phyloP scores from a whole-genome alignment of 2,113 vertebrate genomes.

The Martes martes region DNA sequence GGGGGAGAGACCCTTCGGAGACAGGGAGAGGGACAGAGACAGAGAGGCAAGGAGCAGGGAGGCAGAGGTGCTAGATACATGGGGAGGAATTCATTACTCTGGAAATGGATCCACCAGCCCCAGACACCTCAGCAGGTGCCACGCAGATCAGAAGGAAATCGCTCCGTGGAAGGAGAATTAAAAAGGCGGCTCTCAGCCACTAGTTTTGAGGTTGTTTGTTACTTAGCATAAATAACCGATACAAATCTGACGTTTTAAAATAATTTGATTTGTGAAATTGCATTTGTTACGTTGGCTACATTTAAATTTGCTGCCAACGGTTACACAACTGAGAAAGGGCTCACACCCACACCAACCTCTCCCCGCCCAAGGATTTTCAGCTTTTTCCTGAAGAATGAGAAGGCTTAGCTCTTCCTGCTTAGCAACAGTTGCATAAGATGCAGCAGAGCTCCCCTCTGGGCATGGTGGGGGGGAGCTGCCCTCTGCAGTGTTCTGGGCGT shows the following conservation, averaged over 20 bases:
- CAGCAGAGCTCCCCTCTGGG: neutral
- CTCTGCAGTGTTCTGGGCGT: fast-evolving
- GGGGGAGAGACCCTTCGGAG: neutral
- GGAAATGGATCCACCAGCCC: neutral
- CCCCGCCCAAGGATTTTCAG: neutral
- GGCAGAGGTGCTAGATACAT: neutral
- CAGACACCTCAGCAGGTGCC: neutral
- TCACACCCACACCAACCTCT: neutral
- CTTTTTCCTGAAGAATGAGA: neutral
- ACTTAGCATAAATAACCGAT: neutral
- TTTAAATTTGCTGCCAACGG: neutral
- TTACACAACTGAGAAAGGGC: neutral
- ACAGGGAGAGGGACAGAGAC: neutral
- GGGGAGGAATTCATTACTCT: neutral
- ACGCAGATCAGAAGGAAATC: neutral
- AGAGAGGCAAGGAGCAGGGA: neutral
- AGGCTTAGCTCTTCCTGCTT: neutral
- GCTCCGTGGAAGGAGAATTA: neutral
- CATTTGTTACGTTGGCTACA: neutral
- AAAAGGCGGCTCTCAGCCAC: neutral
- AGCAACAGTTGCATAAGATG: neutral
- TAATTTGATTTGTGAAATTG: neutral
- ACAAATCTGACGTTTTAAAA: neutral
- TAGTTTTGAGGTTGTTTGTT: neutral
- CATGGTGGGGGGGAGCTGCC: no score